Evolutionary conservation across 2,797 vertebrate genomes (phyloP).

Genomic region (Betta splendens): DNA sequence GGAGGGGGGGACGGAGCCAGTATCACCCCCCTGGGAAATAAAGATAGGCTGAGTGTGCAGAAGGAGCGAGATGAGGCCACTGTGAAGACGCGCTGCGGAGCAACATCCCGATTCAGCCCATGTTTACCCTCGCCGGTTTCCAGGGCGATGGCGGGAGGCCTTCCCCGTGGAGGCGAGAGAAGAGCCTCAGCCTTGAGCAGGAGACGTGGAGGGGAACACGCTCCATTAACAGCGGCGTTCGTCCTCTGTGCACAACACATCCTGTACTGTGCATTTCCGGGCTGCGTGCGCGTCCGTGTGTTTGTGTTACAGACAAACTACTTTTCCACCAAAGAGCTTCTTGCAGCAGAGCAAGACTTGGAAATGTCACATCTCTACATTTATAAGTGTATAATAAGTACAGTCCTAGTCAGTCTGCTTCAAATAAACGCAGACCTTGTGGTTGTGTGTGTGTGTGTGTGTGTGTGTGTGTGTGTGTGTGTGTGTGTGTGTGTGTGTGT

Average conservation of each 20-base stretch:
- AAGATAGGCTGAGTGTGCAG: constrained; percentile 52
- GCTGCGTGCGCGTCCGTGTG: not conserved
- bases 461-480: constrained; percentile 19
- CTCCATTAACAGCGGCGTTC: constrained; percentile 38
- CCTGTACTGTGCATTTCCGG: not conserved
- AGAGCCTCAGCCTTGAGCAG: constrained; percentile 42
- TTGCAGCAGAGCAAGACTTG: too few relatives aligned
- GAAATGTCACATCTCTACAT: too few relatives aligned
- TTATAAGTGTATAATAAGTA: not conserved
- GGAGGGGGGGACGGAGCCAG: constrained; percentile 38
- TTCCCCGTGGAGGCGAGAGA: constrained; percentile 30
- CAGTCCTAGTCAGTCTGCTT: constrained; percentile 2
- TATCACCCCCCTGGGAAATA: constrained; percentile 66
- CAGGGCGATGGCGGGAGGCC: constrained; percentile 54
- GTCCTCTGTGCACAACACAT: constrained; percentile 19
- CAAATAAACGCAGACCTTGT: constrained; percentile 12
- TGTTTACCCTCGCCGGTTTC: constrained; percentile 65
- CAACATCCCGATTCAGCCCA: constrained; percentile 50
- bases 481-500: constrained; percentile 7
- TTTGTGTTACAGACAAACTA: not conserved
- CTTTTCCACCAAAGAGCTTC: not conserved
- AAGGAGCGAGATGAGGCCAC: constrained; percentile 44
- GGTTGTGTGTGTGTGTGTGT: constrained; percentile 11
- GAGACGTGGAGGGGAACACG: constrained; percentile 27
- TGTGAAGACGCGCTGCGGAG: constrained; percentile 36